A percentile compares a stretch with the other conserved stretches of the same genome.
Conservation (phyloP, 2,113 vertebrate genomes). For the Clupea harengus region DNA sequence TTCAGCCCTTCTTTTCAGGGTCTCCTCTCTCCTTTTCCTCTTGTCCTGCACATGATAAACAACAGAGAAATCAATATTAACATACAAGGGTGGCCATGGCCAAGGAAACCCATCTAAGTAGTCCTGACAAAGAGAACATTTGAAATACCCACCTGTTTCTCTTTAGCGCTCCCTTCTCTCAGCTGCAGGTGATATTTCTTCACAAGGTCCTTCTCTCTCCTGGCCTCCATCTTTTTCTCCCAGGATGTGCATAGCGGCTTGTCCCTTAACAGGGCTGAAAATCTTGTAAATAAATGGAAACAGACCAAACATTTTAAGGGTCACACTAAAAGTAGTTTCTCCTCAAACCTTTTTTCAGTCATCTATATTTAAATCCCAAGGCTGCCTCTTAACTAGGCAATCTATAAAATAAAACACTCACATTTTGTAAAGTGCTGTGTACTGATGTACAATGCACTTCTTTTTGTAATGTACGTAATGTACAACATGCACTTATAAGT, state of each 20-base stretch:
- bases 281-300: conserved; percentile 62
- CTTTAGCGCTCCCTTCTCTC: conserved; percentile 75
- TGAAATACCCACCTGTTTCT: conserved; percentile 72
- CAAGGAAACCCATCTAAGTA: background rate
- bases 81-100: background rate
- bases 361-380: too few species aligned
- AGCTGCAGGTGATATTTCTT: conserved; percentile 75
- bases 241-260: conserved; percentile 82
- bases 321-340: too few species aligned
- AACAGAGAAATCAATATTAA: background rate
- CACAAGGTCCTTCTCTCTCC: conserved; percentile 76
- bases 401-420: too few species aligned
- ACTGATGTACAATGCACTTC: too few species aligned
- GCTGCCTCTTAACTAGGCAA: too few species aligned
- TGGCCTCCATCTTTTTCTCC: conserved; percentile 85
- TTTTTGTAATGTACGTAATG: too few species aligned
- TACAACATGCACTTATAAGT: too few species aligned
- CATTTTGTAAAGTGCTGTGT: too few species aligned
- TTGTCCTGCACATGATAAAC: conserved; percentile 73
- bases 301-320: too few species aligned
- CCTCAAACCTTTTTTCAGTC: too few species aligned
- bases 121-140: background rate
- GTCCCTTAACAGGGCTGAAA: conserved; percentile 84
- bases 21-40: conserved; percentile 81
- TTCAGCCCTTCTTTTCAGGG: conserved; percentile 78